phyloP scores from a whole-genome alignment of 2,888 invertebrate genomes.

The Drosophila maculinotata region DNA sequence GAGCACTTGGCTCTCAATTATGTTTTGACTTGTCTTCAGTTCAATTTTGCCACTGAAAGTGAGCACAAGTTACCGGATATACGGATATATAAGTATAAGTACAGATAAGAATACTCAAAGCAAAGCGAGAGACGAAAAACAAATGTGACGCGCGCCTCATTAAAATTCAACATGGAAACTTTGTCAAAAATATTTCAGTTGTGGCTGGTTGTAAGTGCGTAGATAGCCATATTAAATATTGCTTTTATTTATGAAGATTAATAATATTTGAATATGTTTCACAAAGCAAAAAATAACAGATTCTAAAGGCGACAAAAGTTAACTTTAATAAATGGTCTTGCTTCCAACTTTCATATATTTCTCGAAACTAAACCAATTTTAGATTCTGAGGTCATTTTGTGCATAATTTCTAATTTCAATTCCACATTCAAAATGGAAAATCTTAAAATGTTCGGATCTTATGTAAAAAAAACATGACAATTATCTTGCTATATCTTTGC shows the following conservation, averaged over 20 bases:
- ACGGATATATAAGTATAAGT: not conserved
- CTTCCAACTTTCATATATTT: no score
- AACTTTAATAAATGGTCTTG: no score
- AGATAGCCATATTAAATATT: not conserved
- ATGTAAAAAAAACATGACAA: no score
- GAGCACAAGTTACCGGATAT: constrained; percentile 42
- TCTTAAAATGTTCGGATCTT: no score
- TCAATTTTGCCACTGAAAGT: constrained; percentile 52
- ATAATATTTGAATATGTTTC: not conserved
- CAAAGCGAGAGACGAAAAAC: not conserved
- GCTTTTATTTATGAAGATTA: constrained; percentile 6
- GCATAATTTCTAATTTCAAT: no score
- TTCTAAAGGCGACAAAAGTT: no score
- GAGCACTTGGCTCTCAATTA: constrained; percentile 22
- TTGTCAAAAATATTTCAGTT: constrained; percentile 34
- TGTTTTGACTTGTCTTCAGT: constrained; percentile 56
- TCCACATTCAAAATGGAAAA: no score
- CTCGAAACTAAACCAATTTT: no score
- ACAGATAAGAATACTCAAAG: constrained; percentile 10
- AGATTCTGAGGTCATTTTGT: no score
- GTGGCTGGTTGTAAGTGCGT: constrained; percentile 62
- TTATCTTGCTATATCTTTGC: no score
- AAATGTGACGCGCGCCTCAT: constrained; percentile 36
- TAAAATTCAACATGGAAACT: constrained; percentile 59
- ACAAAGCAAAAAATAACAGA: no score